These are phyloP conservation scores for Drosophila quadrilineata DNA, from an alignment of 1,140 invertebrate genomes.

Conservation along the genomic window DNA sequence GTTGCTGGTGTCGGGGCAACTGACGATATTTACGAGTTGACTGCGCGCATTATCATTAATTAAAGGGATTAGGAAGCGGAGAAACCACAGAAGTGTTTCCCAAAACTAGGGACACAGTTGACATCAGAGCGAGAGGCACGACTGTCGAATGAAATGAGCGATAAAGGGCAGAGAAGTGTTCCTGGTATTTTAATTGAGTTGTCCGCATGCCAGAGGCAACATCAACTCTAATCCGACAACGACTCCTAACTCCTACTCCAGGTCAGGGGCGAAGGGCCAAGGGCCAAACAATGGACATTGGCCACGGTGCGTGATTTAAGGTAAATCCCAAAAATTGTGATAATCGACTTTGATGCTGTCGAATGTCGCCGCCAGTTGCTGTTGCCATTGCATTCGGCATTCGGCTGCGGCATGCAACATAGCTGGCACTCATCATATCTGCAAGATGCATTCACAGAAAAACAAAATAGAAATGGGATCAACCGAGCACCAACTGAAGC, in stretches of 20 bases:
- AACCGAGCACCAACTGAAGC: background rate
- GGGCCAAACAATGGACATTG: slow-evolving; percentile 4
- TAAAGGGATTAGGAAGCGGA: slow-evolving; percentile 58
- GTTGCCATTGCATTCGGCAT: slow-evolving; percentile 24
- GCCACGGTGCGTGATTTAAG: slow-evolving; percentile 67
- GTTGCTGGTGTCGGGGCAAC: background rate
- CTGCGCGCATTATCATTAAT: slow-evolving; percentile 74
- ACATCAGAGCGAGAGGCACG: too few relatives aligned
- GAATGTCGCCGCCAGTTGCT: slow-evolving; percentile 39
- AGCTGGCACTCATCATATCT: slow-evolving; percentile 2
- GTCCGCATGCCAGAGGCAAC: slow-evolving; percentile 43
- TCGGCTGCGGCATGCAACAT: slow-evolving; percentile 4
- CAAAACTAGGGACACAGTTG: background rate
- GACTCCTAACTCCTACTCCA: too few relatives aligned
- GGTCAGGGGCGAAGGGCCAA: background rate
- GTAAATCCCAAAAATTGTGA: slow-evolving; percentile 73
- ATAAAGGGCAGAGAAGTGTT: slow-evolving; percentile 28
- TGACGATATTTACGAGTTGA: slow-evolving; percentile 50
- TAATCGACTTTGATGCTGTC: slow-evolving; percentile 73
- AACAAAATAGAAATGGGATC: background rate
- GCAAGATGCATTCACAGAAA: slow-evolving; percentile 11
- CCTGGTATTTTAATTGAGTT: slow-evolving; percentile 75
- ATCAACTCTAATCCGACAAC: too few relatives aligned
- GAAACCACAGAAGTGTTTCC: slow-evolving; percentile 62
- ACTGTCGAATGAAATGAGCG: too few relatives aligned